phyloP scores from a whole-genome alignment of 1,140 invertebrate species.

The Matsumurasca onukii region DNA sequence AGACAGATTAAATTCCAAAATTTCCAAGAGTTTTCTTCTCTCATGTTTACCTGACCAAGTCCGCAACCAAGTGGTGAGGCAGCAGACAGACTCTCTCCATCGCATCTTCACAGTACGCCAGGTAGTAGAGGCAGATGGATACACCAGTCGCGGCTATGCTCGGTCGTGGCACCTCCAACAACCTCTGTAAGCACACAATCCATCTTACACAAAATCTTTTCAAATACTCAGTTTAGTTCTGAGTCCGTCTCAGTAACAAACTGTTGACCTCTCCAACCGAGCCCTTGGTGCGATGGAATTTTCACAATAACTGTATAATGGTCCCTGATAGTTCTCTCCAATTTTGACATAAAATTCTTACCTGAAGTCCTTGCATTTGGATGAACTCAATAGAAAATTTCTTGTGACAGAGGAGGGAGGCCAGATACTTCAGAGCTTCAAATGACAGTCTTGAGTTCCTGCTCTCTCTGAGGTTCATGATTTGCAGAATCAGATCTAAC shows the following conservation, averaged over 20 bases:
- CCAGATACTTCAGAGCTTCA: slow-evolving; percentile 92
- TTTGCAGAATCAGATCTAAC: slow-evolving; percentile 83
- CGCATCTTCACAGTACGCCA: slow-evolving; percentile 96
- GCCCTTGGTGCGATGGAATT: too few relatives aligned
- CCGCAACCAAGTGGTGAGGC: slow-evolving; percentile 72
- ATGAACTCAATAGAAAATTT: slow-evolving; percentile 97
- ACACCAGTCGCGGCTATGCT: slow-evolving; percentile 95
- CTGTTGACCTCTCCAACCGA: too few relatives aligned
- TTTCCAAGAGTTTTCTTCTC: too few relatives aligned
- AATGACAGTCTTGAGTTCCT: slow-evolving; percentile 90
- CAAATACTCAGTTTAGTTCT: too few relatives aligned
- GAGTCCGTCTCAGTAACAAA: too few relatives aligned
- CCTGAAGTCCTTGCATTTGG: slow-evolving; percentile 77
- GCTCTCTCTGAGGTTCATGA: slow-evolving; percentile 86
- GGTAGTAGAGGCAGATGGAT: slow-evolving; percentile 93
- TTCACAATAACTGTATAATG: too few relatives aligned
- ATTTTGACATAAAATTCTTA: too few relatives aligned
- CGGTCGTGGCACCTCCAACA: slow-evolving; percentile 86
- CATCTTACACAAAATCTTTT: neutral
- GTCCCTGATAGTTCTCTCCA: too few relatives aligned
- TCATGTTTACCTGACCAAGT: slow-evolving; percentile 71
- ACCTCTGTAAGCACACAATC: slow-evolving; percentile 52
- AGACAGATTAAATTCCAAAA: too few relatives aligned
- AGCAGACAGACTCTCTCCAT: slow-evolving; percentile 93
- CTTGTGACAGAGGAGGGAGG: slow-evolving; percentile 92